Percentiles rank a stretch among this genome's conserved stretches.
phyloP scores from a whole-genome alignment of 2,888 invertebrate genomes.

The Nymphalis polychloros region DNA sequence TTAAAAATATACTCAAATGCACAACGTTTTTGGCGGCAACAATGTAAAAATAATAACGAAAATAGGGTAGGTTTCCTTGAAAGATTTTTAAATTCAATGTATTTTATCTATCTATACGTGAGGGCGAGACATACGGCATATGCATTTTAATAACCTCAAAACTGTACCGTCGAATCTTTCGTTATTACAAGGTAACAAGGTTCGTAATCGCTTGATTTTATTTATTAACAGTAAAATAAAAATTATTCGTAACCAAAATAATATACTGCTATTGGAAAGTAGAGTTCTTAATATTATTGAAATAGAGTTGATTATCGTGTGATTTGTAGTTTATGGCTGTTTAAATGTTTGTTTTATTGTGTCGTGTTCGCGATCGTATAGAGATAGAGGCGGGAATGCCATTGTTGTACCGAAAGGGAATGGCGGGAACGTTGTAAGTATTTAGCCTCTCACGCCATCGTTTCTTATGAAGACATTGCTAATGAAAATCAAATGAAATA shows the following conservation, averaged over 20 bases:
- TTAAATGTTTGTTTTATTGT: conserved; percentile 23
- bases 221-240: not conserved
- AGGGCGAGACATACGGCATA: conserved; percentile 6
- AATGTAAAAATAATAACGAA: not conserved
- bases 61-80: not conserved
- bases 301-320: conserved; percentile 21
- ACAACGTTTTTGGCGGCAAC: not conserved
- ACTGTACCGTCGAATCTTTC: not conserved
- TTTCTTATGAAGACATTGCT: conserved; percentile 39
- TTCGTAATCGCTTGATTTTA: not conserved
- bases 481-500: conserved; percentile 15
- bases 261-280: not conserved
- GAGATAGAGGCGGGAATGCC: conserved; percentile 49
- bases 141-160: conserved; percentile 2
- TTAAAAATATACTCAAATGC: not conserved
- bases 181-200: not conserved
- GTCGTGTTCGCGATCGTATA: conserved; percentile 48
- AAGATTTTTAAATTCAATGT: not conserved
- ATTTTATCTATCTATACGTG: conserved; percentile 7
- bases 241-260: not conserved
- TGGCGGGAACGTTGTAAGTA: conserved; percentile 45
- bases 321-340: conserved; percentile 5
- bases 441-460: conserved; percentile 53
- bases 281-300: not conserved
- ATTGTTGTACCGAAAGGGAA: conserved; percentile 55